These are phyloP conservation scores for Eilema sororculum DNA, from an alignment of 2,888 invertebrate species.

Conservation along the genomic window DNA sequence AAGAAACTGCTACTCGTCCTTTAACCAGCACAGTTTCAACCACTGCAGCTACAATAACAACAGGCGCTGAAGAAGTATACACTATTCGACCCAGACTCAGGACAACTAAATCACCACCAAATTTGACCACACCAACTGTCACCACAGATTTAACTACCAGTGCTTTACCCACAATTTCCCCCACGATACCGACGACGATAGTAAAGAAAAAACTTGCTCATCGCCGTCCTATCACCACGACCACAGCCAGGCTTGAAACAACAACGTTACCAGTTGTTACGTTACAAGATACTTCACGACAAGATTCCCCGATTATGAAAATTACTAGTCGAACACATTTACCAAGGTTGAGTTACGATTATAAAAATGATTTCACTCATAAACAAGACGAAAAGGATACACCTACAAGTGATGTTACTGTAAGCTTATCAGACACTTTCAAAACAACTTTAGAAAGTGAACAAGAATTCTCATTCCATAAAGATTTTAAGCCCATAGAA, in stretches of 20 bases:
- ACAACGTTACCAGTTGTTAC: conserved; percentile 65
- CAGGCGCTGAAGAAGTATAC: conserved; percentile 70
- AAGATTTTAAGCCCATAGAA: conserved; percentile 80
- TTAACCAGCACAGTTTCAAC: conserved; percentile 51
- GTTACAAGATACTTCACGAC: conserved; percentile 64
- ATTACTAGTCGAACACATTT: conserved; percentile 75
- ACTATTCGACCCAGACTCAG: conserved; percentile 76
- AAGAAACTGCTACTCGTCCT: conserved; percentile 61
- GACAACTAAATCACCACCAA: conserved; percentile 67
- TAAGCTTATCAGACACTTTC: conserved; percentile 70
- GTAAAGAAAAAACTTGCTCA: conserved; percentile 76
- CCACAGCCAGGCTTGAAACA: conserved; percentile 70
- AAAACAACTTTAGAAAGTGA: conserved; percentile 64
- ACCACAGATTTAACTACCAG: conserved; percentile 82
- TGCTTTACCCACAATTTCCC: conserved; percentile 79
- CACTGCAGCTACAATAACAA: conserved; percentile 64
- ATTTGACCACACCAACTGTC: conserved; percentile 77
- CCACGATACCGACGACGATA: conserved; percentile 77
- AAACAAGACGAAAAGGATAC: conserved; percentile 86
- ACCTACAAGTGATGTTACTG: conserved; percentile 82
- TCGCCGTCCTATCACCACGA: conserved; percentile 71
- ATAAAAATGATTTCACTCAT: conserved; percentile 76
- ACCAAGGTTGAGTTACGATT: conserved; percentile 66
- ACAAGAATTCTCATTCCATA: conserved; percentile 79
- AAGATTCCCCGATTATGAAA: conserved; percentile 85